Conservation (phyloP, 2,888 invertebrate species). For the Sinodicranocentrus sp. region DNA sequence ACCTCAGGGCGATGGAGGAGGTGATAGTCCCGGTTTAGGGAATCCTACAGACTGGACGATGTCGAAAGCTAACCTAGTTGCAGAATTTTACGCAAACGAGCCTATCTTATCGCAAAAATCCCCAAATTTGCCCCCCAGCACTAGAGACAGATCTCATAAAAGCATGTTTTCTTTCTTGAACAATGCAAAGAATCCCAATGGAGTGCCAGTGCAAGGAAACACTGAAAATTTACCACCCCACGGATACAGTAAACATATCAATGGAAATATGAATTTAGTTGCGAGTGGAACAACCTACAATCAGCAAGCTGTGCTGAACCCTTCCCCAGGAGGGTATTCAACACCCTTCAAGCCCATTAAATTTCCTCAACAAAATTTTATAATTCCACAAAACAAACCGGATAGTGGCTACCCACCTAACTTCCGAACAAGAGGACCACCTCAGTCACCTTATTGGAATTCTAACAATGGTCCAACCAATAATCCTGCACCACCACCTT, state of each 20-base stretch:
- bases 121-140: neutral
- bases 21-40: neutral
- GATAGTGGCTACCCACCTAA: constrained; percentile 19
- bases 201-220: neutral
- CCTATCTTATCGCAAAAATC: neutral
- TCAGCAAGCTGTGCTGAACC: neutral
- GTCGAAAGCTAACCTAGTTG: constrained; percentile 68
- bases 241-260: neutral
- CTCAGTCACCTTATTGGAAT: neutral
- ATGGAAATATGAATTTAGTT: constrained; percentile 14
- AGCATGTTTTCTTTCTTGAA: constrained; percentile 30
- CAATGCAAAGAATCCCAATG: neutral
- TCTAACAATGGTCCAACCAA: neutral
- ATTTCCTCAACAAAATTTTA: constrained; percentile 17
- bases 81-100: constrained; percentile 55
- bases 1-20: constrained; percentile 15
- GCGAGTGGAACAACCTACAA: constrained; percentile 17
- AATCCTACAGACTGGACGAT: constrained; percentile 67
- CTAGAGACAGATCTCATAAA: constrained; percentile 35
- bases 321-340: neutral
- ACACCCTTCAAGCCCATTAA: constrained; percentile 37
- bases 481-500: neutral
- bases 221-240: neutral
- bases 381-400: neutral
- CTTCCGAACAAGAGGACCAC: constrained; percentile 10